Conservation (phyloP, 2,888 invertebrate genomes). For the Melanophora roralis region DNA sequence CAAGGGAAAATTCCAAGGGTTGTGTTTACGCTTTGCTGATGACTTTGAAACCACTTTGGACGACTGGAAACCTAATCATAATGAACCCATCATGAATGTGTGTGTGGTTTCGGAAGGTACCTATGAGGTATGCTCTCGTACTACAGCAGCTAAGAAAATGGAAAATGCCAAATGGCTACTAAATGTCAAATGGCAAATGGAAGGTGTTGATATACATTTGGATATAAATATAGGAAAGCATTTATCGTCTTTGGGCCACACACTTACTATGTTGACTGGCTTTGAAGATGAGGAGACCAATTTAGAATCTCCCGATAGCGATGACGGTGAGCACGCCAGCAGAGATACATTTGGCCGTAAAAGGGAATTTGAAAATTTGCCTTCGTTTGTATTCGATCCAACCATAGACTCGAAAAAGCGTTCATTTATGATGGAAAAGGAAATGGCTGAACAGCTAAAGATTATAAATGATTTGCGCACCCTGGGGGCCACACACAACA, state of each 20-base stretch:
- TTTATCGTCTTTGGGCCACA: conserved; percentile 94
- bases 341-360: conserved; percentile 79
- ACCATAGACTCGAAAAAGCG: conserved; percentile 88
- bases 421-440: conserved; percentile 95
- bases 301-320: conserved; percentile 85
- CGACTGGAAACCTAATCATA: conserved; percentile 96
- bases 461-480: conserved; percentile 94
- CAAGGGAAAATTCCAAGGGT: conserved; percentile 92
- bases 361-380: conserved; percentile 86
- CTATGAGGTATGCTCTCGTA: conserved; percentile 91
- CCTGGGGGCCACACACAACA: conserved; percentile 91
- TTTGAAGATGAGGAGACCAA: conserved; percentile 88
- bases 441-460: conserved; percentile 98
- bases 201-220: conserved; percentile 97
- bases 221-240: conserved; percentile 98
- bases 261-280: conserved; percentile 95
- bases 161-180: conserved; percentile 99
- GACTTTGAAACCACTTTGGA: conserved; percentile 97
- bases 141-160: conserved; percentile 89
- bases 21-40: conserved; percentile 96
- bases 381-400: conserved; percentile 89
- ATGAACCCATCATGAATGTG: conserved; percentile 89
- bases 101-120: conserved; percentile 99
- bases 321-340: conserved; percentile 84
- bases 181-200: conserved; percentile 99